phyloP scores from a whole-genome alignment of 2,797 vertebrate genomes.

The Cephalopachus bancanus region DNA sequence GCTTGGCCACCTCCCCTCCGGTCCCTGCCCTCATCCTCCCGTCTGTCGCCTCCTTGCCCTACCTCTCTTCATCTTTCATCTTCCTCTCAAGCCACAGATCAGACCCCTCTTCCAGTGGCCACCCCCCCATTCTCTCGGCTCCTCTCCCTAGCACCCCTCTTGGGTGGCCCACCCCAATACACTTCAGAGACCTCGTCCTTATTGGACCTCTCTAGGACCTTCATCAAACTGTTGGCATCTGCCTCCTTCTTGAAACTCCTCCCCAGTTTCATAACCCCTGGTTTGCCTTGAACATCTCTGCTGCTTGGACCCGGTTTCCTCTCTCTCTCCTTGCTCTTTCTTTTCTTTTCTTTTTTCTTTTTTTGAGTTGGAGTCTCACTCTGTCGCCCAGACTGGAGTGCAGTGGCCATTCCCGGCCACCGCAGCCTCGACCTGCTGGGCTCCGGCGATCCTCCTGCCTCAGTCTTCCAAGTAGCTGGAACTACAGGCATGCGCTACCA shows the following conservation, averaged over 20 bases:
- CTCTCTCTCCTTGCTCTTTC: neutral
- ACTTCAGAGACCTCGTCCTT: neutral
- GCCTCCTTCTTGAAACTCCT: neutral
- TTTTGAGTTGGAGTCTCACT: no score
- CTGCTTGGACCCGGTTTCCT: neutral
- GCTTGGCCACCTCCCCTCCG: neutral
- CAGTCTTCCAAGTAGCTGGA: no score
- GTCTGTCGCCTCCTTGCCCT: neutral
- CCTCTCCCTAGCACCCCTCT: neutral
- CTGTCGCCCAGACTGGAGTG: no score
- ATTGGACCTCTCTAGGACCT: neutral
- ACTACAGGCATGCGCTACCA: no score
- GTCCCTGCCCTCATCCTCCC: neutral
- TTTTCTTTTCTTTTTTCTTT: no score
- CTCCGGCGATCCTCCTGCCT: no score
- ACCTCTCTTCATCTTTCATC: neutral
- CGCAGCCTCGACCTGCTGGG: no score
- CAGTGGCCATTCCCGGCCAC: no score
- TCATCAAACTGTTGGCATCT: neutral
- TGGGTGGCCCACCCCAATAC: neutral
- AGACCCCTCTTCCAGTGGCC: neutral
- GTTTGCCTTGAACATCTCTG: neutral
- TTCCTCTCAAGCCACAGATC: neutral
- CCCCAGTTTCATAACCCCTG: neutral
- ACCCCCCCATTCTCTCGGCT: neutral